Conservation (phyloP, 2,888 invertebrate genomes). For the Steinernema scapterisci region DNA sequence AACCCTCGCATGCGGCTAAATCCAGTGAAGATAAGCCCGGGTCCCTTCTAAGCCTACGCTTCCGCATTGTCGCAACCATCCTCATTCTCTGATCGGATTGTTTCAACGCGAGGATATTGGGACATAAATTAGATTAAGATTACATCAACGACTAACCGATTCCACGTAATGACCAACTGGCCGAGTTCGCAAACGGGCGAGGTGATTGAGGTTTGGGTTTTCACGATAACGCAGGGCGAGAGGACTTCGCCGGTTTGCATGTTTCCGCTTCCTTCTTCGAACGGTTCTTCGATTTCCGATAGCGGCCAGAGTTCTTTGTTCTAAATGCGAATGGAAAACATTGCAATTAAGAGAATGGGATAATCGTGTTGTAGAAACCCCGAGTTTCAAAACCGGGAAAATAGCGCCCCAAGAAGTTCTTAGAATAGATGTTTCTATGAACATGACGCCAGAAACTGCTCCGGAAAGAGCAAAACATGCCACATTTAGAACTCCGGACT, state of each 20-base stretch:
- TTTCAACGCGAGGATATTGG: neutral
- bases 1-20: no score
- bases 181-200: neutral
- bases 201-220: neutral
- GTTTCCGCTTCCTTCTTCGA: neutral
- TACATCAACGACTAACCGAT: neutral
- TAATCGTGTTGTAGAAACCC: neutral
- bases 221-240: slow-evolving; percentile 21
- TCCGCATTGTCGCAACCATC: no score
- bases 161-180: slow-evolving; percentile 13
- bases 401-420: no score
- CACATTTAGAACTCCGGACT: no score
- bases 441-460: no score
- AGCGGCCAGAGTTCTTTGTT: slow-evolving; percentile 3
- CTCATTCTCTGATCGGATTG: no score
- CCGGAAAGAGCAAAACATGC: no score
- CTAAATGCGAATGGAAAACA: neutral
- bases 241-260: slow-evolving; percentile 2
- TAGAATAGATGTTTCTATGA: no score
- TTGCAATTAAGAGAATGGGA: neutral
- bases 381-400: no score
- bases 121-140: no score
- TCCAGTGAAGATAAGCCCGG: no score
- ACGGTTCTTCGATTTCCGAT: neutral
- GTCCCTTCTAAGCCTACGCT: no score